These are phyloP conservation scores for Pleuronectes platessa DNA, from an alignment of 2,113 vertebrate genomes.

Conservation along the genomic window DNA sequence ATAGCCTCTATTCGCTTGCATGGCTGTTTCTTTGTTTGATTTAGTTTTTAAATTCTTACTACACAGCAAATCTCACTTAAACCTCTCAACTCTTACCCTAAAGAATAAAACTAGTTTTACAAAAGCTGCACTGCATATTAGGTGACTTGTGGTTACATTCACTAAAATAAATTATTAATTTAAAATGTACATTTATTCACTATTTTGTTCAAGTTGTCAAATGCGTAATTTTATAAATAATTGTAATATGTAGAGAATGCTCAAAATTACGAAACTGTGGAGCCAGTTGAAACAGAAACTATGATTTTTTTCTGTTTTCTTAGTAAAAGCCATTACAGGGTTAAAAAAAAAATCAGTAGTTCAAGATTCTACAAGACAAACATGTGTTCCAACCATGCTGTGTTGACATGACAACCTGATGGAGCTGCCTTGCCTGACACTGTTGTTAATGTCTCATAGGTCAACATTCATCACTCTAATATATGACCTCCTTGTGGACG, in stretches of 20 bases:
- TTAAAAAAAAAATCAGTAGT: background rate
- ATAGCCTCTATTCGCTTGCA: background rate
- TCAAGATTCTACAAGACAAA: constrained; percentile 2
- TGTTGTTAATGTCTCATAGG: constrained; percentile 31
- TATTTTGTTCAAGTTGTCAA: no score
- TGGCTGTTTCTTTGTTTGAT: background rate
- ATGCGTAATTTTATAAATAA: no score
- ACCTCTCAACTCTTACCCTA: no score
- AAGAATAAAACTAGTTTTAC: no score
- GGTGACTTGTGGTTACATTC: no score
- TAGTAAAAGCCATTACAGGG: background rate
- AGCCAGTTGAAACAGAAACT: no score
- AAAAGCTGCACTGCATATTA: no score
- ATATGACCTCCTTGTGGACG: background rate
- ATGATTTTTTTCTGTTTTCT: background rate
- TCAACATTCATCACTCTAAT: constrained; percentile 44
- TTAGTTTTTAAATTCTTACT: background rate
- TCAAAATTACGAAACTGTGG: no score
- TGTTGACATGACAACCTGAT: constrained; percentile 32
- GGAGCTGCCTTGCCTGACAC: background rate
- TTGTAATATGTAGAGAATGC: no score
- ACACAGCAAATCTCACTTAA: no score
- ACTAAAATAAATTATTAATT: no score
- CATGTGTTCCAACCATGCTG: background rate
- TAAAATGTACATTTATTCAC: no score